Evolutionary conservation across 1,140 invertebrate species (phyloP), one percentile per base, ranked within the genome.

Genomic region (Chrysoperla carnea): DNA sequence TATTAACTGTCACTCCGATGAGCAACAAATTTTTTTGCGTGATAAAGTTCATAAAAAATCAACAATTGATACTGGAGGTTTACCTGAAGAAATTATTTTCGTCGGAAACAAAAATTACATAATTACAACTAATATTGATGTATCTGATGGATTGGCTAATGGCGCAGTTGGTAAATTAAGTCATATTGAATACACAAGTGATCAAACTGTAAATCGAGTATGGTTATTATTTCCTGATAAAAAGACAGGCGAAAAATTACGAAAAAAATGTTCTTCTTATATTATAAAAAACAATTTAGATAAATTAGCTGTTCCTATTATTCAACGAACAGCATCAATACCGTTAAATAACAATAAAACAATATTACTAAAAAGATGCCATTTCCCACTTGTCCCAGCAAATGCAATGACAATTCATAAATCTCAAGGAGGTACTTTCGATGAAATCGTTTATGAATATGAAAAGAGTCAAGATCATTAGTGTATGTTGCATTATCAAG

Each of bases 71-170:
- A 58, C 55, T 17, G 52, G 49, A 29, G 57, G 57, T 6, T 52
- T 61, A 36, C 59, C 58, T 4, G 57, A 58, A 38, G 29, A 58
- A 50, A 50, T 52, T 9, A 42, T 43, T 15, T 52, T 63, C 15
- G 53, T 56, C 5, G 40, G 50, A 13, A 42, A 46, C 35, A 50
- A 50, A 36, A 37, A 8, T 37, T 62, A 64, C 40, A 55, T 60
- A 41, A 52, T 62, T 13, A 55, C 53, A 14, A 53, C 50, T 2
- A 61, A 62, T 43, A 59, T 62, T 11, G 52, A 58, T 43, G 53
- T 58, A 0, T 29, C 45, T 13, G 56, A 60, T 48, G 58, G 59
- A 4, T 48, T 62, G 41, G 52, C 46, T 0, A 61, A 62, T 48
- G 58, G 57, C 15, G 48, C 57, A 4, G 49, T 58, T 41, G 60